Evolutionary conservation across 2,113 vertebrate species (phyloP).

Genomic region (Brevimyrus niger): DNA sequence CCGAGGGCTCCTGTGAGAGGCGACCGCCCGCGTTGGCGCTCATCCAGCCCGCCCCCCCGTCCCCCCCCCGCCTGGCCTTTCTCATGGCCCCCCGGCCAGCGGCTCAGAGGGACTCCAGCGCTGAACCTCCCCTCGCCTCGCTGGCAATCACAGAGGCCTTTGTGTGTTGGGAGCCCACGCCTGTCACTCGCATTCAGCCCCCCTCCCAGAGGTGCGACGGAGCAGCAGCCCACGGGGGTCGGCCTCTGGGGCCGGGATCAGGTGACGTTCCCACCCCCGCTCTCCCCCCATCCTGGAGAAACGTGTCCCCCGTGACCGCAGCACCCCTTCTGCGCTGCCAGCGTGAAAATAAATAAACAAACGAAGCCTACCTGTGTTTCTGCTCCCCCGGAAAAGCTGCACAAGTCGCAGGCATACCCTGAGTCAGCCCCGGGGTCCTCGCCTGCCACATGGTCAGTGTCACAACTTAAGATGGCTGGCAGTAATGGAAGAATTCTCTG

Average conservation of each 20-base stretch:
- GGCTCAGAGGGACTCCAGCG: slow-evolving; percentile 45
- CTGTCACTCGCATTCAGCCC: slow-evolving; percentile 49
- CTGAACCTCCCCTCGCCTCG: slow-evolving; percentile 46
- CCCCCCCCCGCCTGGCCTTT: slow-evolving; percentile 61
- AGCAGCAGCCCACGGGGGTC: slow-evolving; percentile 33
- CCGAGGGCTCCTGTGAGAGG: slow-evolving; percentile 65
- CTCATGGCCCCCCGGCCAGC: slow-evolving; percentile 61
- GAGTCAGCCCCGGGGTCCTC: neutral
- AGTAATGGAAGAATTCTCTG: neutral
- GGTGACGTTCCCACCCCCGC: slow-evolving; percentile 52
- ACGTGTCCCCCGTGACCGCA: neutral
- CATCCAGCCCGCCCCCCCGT: slow-evolving; percentile 49
- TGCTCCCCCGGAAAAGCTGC: neutral
- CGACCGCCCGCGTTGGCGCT: slow-evolving; percentile 50
- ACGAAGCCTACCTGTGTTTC: neutral
- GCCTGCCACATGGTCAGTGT: neutral
- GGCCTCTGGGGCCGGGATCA: slow-evolving; percentile 50
- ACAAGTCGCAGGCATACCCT: neutral
- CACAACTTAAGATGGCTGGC: neutral
- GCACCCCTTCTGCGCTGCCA: neutral
- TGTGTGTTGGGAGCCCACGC: slow-evolving; percentile 58
- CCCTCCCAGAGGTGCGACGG: slow-evolving; percentile 45
- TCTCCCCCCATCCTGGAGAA: neutral
- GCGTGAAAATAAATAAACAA: neutral
- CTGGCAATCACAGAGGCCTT: slow-evolving; percentile 64